Conservation (phyloP, 2,113 vertebrate species). For the Halichoerus grypus region DNA sequence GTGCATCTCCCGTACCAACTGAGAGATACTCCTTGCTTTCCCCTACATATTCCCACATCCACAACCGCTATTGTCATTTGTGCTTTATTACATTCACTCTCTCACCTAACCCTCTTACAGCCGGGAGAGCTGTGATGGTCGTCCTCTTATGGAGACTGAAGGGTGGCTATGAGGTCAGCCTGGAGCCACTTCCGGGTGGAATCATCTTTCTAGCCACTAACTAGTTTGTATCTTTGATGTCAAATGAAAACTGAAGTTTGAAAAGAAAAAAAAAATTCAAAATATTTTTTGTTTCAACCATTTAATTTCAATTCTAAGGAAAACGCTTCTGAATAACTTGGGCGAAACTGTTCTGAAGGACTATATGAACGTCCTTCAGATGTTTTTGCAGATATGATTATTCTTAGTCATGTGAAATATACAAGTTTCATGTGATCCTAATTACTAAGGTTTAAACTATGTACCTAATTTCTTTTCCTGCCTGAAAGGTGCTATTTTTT, state of each 20-base stretch:
- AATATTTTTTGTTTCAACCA: background rate
- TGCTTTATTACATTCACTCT: background rate
- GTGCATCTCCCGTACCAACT: background rate
- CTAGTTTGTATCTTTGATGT: background rate
- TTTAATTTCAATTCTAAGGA: slow-evolving; percentile 25
- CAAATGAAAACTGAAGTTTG: background rate
- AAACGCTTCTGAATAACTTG: background rate
- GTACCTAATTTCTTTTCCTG: background rate
- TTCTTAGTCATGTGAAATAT: background rate
- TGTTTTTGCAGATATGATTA: background rate
- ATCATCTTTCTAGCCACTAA: background rate
- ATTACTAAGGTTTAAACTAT: background rate
- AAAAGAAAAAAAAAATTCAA: background rate
- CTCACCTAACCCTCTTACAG: fast-evolving
- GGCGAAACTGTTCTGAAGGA: background rate
- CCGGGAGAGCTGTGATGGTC: fast-evolving
- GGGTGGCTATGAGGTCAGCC: background rate
- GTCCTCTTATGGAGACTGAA: background rate
- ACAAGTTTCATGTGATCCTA: background rate
- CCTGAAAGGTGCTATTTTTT: background rate
- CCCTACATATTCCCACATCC: background rate
- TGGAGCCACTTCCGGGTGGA: background rate
- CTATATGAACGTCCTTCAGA: background rate
- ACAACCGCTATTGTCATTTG: background rate
- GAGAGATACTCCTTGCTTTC: background rate